Evolutionary conservation across 1,140 invertebrate genomes (phyloP).

Genomic region (Tetragnatha versicolor): DNA sequence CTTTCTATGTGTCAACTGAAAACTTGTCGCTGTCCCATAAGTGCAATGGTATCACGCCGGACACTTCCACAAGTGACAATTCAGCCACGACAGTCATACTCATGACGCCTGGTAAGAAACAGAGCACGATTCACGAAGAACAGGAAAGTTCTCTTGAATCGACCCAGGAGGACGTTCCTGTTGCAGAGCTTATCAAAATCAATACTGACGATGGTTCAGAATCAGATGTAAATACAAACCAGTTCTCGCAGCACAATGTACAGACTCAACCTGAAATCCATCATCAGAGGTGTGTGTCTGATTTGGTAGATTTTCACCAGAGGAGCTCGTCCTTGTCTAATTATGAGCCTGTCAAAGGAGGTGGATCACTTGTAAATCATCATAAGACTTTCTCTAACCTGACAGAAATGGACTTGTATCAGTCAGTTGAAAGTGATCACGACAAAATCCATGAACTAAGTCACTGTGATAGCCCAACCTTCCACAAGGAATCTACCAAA

Average conservation of each 20-base stretch:
- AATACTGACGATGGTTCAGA: not conserved
- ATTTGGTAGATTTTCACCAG: constrained; percentile 11
- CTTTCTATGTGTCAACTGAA: constrained; percentile 52
- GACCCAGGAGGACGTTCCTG: not conserved
- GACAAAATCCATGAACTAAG: not conserved
- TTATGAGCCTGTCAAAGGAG: not conserved
- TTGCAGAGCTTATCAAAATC: not conserved
- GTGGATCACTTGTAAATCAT: constrained; percentile 6
- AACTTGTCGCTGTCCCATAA: constrained; percentile 21
- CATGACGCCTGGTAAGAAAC: constrained; percentile 1
- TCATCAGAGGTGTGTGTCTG: not conserved
- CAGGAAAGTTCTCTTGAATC: not conserved
- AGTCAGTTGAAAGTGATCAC: not conserved
- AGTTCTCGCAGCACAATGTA: not conserved
- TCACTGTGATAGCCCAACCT: constrained; percentile 29
- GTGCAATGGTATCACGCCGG: constrained; percentile 45
- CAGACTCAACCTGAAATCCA: not conserved
- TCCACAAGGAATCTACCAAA: constrained; percentile 12
- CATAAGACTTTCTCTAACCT: constrained; percentile 36
- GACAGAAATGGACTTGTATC: constrained; percentile 16
- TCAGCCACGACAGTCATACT: constrained; percentile 73
- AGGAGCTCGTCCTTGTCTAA: not conserved
- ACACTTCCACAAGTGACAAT: constrained; percentile 64
- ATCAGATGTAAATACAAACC: constrained; percentile 7
- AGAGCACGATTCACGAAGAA: not conserved